Base-by-base conservation (phyloP, 2,113 vertebrate genomes). In the Plectropomus leopardus region DNA sequence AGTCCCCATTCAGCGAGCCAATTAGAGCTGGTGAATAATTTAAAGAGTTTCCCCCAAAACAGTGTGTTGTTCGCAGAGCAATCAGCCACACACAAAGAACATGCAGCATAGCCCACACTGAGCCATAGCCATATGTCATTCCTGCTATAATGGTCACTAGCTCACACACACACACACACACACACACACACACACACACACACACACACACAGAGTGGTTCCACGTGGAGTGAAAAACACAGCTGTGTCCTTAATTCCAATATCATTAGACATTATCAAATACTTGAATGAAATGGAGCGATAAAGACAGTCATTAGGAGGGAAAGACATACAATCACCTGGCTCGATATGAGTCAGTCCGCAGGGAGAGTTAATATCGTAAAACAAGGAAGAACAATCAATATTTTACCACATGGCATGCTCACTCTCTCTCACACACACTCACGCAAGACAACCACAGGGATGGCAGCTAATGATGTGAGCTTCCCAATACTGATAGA, bases 1-100 rank as follows among this genome's bases (percentile, higher is more conserved):
- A 84, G 76, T 72, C 58, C 51, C 78, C 68, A 76, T 90, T 89
- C 80, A 92, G 61, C 50, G 0, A 14, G 66, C 54, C 79, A 91
- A 92, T 92, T 90, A 92, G 74, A 90, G 72, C 69, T 72, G 58
- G 8, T 93, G 87, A 92, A 93, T 93, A 91, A 92, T 93, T 91
- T 40, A 93, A 80, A 68, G 63, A 82, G 73, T 78, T 87, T 88
- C 63, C 82, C 74, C 78, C 69, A 53, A 86, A 91, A 89, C 80
- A 70, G 50, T 13, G 34, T 59, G 44, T 76, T 84, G 64, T 85
- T 79, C 50, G 36, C 42, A 72, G 55, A 83, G 54, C 64, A 53
- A 80, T 84, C 59, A 65, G 69, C 71, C 40, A 50, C 75, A 90
- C 36, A 59, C 45, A 55, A 47, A 76, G n/a, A 75, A 58, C 42